Evolutionary conservation across 1,140 invertebrate species (phyloP).

Genomic region (Trissolcus basalis): DNA sequence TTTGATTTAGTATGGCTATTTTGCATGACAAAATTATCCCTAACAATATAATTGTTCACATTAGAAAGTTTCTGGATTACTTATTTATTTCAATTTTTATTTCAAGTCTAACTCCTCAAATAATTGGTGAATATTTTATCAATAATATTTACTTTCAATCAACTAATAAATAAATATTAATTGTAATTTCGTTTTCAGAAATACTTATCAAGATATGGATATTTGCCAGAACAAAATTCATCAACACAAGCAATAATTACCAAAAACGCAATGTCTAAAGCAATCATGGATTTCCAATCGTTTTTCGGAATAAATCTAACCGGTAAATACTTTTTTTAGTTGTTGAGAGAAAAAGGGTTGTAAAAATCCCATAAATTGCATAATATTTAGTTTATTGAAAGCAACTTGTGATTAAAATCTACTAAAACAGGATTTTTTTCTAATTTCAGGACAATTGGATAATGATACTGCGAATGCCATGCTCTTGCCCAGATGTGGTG

Average conservation of each 20-base stretch:
- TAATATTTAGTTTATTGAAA: too few species aligned
- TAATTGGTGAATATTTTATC: too few species aligned
- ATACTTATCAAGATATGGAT: conserved; percentile 92
- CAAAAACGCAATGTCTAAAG: conserved; percentile 81
- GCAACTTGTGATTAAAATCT: conserved; percentile 43
- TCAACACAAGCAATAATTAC: conserved; percentile 84
- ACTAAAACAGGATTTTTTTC: conserved; percentile 56
- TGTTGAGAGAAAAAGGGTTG: not conserved
- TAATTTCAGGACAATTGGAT: conserved; percentile 84
- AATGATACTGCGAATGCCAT: conserved; percentile 85
- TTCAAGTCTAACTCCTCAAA: too few species aligned
- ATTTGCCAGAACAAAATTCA: conserved; percentile 87
- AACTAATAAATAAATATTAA: too few species aligned
- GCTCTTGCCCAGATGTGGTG: conserved; percentile 89
- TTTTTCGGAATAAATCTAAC: conserved; percentile 92
- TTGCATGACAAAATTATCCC: too few species aligned
- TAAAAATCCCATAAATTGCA: conserved; percentile 47
- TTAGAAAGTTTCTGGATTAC: too few species aligned
- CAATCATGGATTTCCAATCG: conserved; percentile 90
- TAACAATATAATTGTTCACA: too few species aligned
- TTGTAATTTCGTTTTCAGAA: too few species aligned
- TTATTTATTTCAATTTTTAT: too few species aligned
- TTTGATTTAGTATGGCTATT: too few species aligned
- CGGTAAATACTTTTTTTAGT: conserved; percentile 76
- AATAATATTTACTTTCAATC: too few species aligned